A percentile compares a stretch with the other conserved stretches of the same genome.
These are phyloP conservation scores for Cactoblastis cactorum DNA, from an alignment of 2,888 invertebrate species.

Conservation along the genomic window DNA sequence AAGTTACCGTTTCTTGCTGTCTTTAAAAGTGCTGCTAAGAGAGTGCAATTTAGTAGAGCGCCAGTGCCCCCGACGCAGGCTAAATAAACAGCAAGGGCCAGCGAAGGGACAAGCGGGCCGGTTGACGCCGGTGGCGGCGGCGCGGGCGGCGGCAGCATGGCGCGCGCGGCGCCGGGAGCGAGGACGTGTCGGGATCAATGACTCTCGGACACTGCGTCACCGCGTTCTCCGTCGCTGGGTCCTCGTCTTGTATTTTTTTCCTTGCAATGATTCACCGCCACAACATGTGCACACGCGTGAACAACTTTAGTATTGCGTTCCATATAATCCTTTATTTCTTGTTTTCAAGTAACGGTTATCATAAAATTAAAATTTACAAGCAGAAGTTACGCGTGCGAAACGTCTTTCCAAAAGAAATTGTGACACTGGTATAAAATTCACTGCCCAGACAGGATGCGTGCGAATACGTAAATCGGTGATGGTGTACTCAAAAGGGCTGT, in stretches of 20 bases:
- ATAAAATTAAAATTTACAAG: background rate
- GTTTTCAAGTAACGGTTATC: background rate
- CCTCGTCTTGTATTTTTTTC: constrained; percentile 58
- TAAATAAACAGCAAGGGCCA: constrained; percentile 50
- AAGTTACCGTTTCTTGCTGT: constrained; percentile 67
- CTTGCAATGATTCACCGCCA: constrained; percentile 59
- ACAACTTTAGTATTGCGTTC: constrained; percentile 1
- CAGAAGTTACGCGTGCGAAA: background rate
- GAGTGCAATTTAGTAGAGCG: constrained; percentile 63
- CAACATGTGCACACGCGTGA: constrained; percentile 62
- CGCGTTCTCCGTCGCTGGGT: constrained; percentile 59
- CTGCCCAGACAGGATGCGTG: constrained; percentile 6
- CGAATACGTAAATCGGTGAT: background rate
- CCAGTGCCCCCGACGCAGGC: constrained; percentile 67
- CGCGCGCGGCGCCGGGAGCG: constrained; percentile 56
- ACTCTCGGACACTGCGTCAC: constrained; percentile 63
- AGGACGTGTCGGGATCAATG: constrained; percentile 75
- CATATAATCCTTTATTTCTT: background rate
- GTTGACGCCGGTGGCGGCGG: constrained; percentile 36
- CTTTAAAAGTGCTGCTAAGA: constrained; percentile 61
- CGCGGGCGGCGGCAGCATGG: constrained; percentile 52
- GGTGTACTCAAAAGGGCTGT: constrained; percentile 24
- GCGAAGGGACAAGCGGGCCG: constrained; percentile 57
- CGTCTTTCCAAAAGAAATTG: constrained; percentile 33
- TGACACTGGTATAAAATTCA: constrained; percentile 27